phyloP scores from a whole-genome alignment of 1,140 invertebrate species.

The Coboldia fuscipes region DNA sequence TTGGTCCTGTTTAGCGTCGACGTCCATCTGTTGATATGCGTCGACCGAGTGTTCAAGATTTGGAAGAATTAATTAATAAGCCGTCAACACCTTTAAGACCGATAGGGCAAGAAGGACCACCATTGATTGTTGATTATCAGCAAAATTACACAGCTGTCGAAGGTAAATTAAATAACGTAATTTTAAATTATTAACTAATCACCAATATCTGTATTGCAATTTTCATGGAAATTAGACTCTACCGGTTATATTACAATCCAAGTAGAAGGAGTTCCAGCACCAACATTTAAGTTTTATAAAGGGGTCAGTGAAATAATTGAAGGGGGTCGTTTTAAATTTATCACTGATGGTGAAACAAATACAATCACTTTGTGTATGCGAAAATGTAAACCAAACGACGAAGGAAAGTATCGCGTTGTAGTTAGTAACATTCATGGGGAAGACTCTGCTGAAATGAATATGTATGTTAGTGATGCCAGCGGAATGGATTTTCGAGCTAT shows the following conservation, averaged over 20 bases:
- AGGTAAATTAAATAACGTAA: slow-evolving; percentile 29
- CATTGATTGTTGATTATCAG: slow-evolving; percentile 69
- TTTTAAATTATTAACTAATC: neutral
- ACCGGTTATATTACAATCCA: slow-evolving; percentile 71
- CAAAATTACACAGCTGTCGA: slow-evolving; percentile 82
- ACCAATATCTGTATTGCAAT: neutral
- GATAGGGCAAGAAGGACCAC: slow-evolving; percentile 54
- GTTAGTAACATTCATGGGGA: slow-evolving; percentile 85
- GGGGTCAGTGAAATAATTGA: slow-evolving; percentile 76
- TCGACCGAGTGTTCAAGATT: slow-evolving; percentile 65
- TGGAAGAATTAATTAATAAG: slow-evolving; percentile 75
- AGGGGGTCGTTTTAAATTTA: slow-evolving; percentile 77
- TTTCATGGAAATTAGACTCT: slow-evolving; percentile 34
- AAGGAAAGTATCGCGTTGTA: slow-evolving; percentile 87
- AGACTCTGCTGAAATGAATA: slow-evolving; percentile 81
- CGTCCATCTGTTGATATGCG: slow-evolving; percentile 68
- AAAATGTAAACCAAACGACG: slow-evolving; percentile 91
- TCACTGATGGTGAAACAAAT: slow-evolving; percentile 75
- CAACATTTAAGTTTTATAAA: slow-evolving; percentile 93
- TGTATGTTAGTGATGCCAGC: slow-evolving; percentile 91
- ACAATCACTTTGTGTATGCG: slow-evolving; percentile 82
- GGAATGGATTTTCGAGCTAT: slow-evolving; percentile 97
- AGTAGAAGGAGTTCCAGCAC: slow-evolving; percentile 80
- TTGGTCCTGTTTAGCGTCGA: too few species aligned
- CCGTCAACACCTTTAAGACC: slow-evolving; percentile 69